Base-by-base conservation (phyloP, 2,113 vertebrate genomes). In the Leucosticte australis region DNA sequence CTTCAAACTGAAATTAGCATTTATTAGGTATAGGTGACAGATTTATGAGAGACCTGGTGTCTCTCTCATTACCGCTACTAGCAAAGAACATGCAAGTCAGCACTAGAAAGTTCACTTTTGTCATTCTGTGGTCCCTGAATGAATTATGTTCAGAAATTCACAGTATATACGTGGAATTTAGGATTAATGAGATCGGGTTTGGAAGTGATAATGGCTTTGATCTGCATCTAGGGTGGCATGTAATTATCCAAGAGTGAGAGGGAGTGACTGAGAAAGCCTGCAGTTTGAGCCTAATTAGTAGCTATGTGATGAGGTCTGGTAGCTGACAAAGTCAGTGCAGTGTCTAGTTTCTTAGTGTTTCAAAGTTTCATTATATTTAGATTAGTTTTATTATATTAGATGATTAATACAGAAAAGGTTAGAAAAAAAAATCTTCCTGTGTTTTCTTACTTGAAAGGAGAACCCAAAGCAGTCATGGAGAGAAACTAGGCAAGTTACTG, bases 391-490 rank as follows among this genome's bases (percentile, higher is more conserved):
- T 41, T 41, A 41, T 41, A 41, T 41, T 41, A 41, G 41, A 41
- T 14, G 41, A 41, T 14, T 41, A 41, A 41, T 41, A 14, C 4
- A 55, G 23, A 6, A 83, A 64, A 64, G 3, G 12, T 5, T 4
- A 2, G 5, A 55, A 74, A 49, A 18, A 39, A 56, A 31, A n/a
- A 28, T 5, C 2, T 22, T 30, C 9, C 7, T 0, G 1, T 35
- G 3, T 31, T 26, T 74, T 42, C 35, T 62, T 31, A 50, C 4
- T n/a, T 63, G 30, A 4, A 52, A n/a, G 8, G 2, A 6, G 7
- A 44, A 21, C 9, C 7, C 39, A 55, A 64, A 50, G 30, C 30
- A 74, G 12, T 15, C 7, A 4, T 1, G 8, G 7, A 6, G 27
- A 49, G 17, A 70, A 71, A 4, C 12, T 31, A 19, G 6, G 4